These are phyloP conservation scores for Rallus limicola DNA, from an alignment of 2,113 vertebrate species.

Conservation along the genomic window DNA sequence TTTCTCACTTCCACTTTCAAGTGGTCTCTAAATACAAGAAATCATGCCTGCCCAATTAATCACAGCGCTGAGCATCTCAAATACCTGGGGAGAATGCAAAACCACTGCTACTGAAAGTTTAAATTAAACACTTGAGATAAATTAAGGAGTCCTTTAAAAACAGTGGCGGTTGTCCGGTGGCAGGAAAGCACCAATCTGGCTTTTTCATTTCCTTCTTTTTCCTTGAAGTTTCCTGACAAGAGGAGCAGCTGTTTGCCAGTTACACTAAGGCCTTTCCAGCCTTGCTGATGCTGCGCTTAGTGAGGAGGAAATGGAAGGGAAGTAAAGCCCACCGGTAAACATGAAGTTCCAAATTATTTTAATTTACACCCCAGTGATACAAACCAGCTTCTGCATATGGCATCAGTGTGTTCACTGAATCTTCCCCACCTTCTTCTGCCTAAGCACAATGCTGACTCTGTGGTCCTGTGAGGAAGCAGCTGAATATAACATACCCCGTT, in stretches of 20 bases:
- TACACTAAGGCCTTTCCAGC: neutral
- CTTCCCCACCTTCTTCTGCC: neutral
- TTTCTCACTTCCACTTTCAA: slow-evolving; percentile 53
- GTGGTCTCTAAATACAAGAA: slow-evolving; percentile 44
- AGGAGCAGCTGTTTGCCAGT: neutral
- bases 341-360: neutral
- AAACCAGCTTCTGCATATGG: neutral
- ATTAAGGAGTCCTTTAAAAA: neutral
- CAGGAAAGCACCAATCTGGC: neutral
- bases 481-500: neutral
- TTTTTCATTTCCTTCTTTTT: neutral
- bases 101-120: neutral
- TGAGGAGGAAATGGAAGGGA: neutral
- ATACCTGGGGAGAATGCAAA: slow-evolving; percentile 50
- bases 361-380: neutral
- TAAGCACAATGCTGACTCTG: neutral
- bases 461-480: neutral
- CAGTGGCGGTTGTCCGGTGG: neutral
- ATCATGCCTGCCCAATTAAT: slow-evolving; percentile 39
- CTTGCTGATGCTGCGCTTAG: neutral
- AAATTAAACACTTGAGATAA: slow-evolving; percentile 14
- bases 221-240: neutral
- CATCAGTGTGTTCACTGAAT: neutral
- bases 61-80: neutral
- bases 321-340: neutral